Evolutionary conservation across 2,888 invertebrate genomes (phyloP).

Genomic region (Ernsta delagoae): DNA sequence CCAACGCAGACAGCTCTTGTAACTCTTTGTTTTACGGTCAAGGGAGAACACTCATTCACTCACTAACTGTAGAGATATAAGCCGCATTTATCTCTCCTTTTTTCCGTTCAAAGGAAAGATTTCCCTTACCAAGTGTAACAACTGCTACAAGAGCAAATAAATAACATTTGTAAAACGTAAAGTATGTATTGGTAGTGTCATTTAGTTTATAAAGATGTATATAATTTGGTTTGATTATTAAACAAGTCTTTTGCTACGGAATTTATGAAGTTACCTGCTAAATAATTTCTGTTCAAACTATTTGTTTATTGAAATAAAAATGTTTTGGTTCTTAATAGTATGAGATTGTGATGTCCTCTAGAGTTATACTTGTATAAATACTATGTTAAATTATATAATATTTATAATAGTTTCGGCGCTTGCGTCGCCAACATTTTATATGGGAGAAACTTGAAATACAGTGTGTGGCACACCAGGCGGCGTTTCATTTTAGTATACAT

Average conservation of each 20-base stretch:
- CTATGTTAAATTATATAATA: slow-evolving; percentile 38
- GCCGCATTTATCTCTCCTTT: neutral
- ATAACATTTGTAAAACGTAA: neutral
- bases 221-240: no score
- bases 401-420: slow-evolving; percentile 27
- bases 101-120: neutral
- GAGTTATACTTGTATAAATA: slow-evolving; percentile 35
- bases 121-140: neutral
- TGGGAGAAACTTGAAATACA: slow-evolving; percentile 43
- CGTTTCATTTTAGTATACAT: slow-evolving; percentile 38
- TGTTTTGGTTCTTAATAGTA: slow-evolving; percentile 9
- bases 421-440: slow-evolving; percentile 39
- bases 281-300: neutral
- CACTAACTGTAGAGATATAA: no score
- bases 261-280: neutral
- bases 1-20: no score
- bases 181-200: neutral
- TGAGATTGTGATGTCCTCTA: slow-evolving; percentile 26
- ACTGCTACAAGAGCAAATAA: neutral
- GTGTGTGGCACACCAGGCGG: slow-evolving; percentile 41
- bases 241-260: slow-evolving; percentile 1
- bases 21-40: no score
- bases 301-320: neutral
- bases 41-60: no score
- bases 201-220: neutral